phyloP scores from a whole-genome alignment of 2,888 invertebrate genomes.

The Cosmia trapezina region DNA sequence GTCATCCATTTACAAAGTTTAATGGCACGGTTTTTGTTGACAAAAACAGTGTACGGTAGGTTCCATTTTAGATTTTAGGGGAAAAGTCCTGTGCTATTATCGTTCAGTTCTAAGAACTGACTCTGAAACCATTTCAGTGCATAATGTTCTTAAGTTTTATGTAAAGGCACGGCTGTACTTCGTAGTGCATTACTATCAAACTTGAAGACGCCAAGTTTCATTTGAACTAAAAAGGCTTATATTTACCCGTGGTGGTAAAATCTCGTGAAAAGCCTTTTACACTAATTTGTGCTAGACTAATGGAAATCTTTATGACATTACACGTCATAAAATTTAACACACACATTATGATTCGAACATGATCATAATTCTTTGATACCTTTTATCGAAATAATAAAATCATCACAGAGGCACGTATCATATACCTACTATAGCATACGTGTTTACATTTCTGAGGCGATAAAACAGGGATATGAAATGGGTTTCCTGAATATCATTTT shows the following conservation, averaged over 20 bases:
- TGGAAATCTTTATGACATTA: background rate
- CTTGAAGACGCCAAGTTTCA: conserved; percentile 20
- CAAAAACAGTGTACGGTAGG: conserved; percentile 15
- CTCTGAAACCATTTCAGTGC: conserved; percentile 29
- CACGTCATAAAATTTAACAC: conserved; percentile 3
- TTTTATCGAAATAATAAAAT: conserved; percentile 17
- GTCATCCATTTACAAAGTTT: conserved; percentile 28
- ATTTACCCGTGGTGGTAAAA: conserved; percentile 1
- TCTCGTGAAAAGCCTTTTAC: conserved; percentile 18
- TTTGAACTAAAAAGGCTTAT: conserved; percentile 1
- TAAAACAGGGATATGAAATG: conserved; percentile 37
- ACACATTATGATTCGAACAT: conserved; percentile 3
- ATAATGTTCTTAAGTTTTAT: conserved; percentile 38
- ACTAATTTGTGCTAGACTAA: conserved; percentile 2
- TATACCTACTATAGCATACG: background rate
- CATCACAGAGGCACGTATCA: background rate
- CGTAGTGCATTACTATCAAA: conserved; percentile 17
- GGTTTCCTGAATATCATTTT: conserved; percentile 33
- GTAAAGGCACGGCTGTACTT: conserved; percentile 12
- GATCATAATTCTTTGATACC: conserved; percentile 9
- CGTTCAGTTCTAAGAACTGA: conserved; percentile 6
- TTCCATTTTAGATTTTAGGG: conserved; percentile 14
- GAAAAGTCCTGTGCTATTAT: conserved; percentile 17
- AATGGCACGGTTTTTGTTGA: conserved; percentile 27
- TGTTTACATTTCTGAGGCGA: conserved; percentile 23